These are phyloP conservation scores for Catharus ustulatus DNA, from an alignment of 2,797 vertebrate genomes.

Conservation along the genomic window DNA sequence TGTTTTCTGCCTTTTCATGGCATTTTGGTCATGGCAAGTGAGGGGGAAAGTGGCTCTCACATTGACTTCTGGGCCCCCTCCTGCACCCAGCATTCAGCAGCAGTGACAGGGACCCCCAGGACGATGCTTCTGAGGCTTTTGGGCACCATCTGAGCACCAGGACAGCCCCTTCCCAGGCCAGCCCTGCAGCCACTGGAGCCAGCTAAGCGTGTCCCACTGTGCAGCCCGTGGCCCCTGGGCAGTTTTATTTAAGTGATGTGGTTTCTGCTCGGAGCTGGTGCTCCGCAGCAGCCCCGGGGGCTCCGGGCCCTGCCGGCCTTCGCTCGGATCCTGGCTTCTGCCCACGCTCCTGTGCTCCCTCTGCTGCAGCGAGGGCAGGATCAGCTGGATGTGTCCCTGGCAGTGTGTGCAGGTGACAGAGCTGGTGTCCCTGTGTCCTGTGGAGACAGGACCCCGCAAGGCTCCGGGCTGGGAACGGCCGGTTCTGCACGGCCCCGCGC, in stretches of 20 bases:
- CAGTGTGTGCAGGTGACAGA: rapidly evolving
- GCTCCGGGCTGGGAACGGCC: slow-evolving; percentile 41
- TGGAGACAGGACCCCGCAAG: background rate
- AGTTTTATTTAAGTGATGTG: background rate
- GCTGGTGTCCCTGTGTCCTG: background rate
- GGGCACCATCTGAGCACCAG: background rate
- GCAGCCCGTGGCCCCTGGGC: background rate
- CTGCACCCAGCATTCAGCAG: background rate
- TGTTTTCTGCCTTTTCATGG: background rate
- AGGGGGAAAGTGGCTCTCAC: background rate
- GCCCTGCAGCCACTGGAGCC: background rate
- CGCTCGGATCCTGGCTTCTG: background rate
- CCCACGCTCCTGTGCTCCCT: background rate
- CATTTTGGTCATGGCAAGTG: background rate
- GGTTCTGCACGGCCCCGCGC: slow-evolving; percentile 62
- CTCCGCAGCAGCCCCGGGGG: background rate
- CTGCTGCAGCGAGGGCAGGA: background rate
- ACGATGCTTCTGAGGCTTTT: background rate
- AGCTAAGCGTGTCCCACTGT: rapidly evolving
- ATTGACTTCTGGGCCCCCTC: background rate
- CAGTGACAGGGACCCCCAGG: rapidly evolving
- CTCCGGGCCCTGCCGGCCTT: background rate
- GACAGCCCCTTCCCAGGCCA: background rate
- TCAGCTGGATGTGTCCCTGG: background rate
- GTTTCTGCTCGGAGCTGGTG: background rate